phyloP scores from a whole-genome alignment of 2,113 vertebrate species.

The Ivindomyrus marchei region DNA sequence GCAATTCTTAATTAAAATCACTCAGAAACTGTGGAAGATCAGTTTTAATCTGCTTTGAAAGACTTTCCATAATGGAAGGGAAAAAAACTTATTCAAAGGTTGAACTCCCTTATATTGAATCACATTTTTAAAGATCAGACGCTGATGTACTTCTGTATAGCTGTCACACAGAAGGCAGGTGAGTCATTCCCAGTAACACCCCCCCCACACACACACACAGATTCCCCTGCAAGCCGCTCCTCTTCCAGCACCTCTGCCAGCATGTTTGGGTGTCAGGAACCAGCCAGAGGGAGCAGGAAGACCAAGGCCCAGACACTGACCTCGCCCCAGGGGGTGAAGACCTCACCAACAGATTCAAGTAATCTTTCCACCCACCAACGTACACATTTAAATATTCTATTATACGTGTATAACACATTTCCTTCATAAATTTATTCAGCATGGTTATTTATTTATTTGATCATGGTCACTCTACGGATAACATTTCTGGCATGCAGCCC shows the following conservation, averaged over 20 bases:
- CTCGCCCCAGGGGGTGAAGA: conserved; percentile 24
- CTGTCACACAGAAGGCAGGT: background rate
- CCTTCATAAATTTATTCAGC: background rate
- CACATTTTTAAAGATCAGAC: background rate
- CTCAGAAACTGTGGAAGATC: background rate
- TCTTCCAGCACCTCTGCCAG: background rate
- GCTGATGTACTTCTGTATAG: background rate
- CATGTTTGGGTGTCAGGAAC: background rate
- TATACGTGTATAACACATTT: background rate
- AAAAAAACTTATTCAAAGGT: background rate
- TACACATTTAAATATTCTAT: background rate
- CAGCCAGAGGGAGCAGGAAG: background rate
- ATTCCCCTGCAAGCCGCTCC: background rate
- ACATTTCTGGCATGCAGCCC: background rate
- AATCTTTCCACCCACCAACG: background rate
- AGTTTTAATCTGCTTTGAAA: background rate
- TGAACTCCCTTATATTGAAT: background rate
- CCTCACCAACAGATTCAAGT: background rate
- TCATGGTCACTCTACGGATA: background rate
- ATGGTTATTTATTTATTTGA: background rate
- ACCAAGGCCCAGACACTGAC: conserved; percentile 26
- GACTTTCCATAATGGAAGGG: background rate
- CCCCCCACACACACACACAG: background rate
- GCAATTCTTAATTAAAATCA: background rate
- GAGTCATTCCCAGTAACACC: background rate